Evolutionary conservation across 2,113 vertebrate genomes (phyloP).

Genomic region (Chelonoidis abingdonii): DNA sequence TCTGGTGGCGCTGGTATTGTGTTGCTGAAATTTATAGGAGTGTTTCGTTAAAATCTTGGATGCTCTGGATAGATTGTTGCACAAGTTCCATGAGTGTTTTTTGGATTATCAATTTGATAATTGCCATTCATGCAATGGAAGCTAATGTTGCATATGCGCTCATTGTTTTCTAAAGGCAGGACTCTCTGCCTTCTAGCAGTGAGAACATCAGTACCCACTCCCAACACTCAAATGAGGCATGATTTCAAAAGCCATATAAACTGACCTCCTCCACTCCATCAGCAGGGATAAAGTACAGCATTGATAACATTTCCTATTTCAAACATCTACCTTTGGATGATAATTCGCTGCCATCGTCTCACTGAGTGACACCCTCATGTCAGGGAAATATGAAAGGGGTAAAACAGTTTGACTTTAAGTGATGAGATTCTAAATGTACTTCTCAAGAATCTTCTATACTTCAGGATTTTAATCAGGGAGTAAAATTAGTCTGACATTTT

Average conservation of each 20-base stretch:
- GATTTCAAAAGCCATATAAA: not conserved
- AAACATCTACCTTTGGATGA: not conserved
- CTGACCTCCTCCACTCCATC: not conserved
- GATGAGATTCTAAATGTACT: conserved; percentile 4
- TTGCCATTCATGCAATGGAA: not conserved
- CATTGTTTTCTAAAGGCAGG: accelerated
- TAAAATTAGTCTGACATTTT: conserved; percentile 33
- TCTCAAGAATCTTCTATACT: not conserved
- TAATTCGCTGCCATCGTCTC: not conserved
- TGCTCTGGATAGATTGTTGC: not conserved
- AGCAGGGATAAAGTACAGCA: not conserved
- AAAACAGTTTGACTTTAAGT: conserved; percentile 1
- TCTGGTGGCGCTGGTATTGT: not conserved
- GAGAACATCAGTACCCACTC: accelerated
- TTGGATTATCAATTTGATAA: not conserved
- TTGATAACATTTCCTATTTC: not conserved
- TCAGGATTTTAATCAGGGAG: conserved; percentile 42
- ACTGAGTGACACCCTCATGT: not conserved
- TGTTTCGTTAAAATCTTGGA: not conserved
- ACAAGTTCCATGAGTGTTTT: not conserved
- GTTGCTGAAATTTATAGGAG: not conserved
- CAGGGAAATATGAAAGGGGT: not conserved
- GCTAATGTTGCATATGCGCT: not conserved
- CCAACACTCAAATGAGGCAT: not conserved
- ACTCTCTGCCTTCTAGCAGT: not conserved